Evolutionary conservation across 2,113 vertebrate species (phyloP).

Genomic region (Gracilinanus agilis): DNA sequence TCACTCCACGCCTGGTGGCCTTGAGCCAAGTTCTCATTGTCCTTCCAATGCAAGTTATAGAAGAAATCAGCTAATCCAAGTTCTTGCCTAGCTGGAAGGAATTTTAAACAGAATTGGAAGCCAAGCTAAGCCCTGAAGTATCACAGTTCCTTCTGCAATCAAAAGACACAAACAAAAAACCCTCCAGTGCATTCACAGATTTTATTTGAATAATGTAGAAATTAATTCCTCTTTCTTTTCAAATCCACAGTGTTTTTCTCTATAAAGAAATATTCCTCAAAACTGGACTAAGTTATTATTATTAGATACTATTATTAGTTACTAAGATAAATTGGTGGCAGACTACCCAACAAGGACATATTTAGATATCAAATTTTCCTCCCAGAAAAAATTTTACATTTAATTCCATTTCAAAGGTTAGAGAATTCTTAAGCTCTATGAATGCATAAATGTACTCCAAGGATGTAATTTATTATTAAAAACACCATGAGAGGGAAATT

Average conservation of each 20-base stretch:
- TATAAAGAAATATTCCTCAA: not conserved
- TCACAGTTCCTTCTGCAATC: not conserved
- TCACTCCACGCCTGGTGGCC: not conserved
- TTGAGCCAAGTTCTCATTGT: slow-evolving; percentile 29
- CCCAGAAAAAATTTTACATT: not conserved
- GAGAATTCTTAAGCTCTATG: not conserved
- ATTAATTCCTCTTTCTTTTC: not conserved
- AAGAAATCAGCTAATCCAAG: slow-evolving; percentile 1
- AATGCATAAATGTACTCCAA: not conserved
- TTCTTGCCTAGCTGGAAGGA: not conserved
- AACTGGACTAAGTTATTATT: no score
- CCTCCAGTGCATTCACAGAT: not conserved
- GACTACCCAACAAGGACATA: not conserved
- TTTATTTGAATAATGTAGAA: not conserved
- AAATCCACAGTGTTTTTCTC: not conserved
- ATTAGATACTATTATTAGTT: no score
- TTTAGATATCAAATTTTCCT: not conserved
- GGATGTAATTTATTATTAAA: not conserved
- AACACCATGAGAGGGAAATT: not conserved
- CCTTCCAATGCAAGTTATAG: slow-evolving; percentile 36
- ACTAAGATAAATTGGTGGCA: not conserved
- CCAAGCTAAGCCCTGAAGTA: not conserved
- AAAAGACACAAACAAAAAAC: not conserved
- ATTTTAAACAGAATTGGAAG: slow-evolving; percentile 17
- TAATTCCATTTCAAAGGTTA: not conserved